Evolutionary conservation across 2,888 invertebrate species (phyloP).

Genomic region (Formica aserva): DNA sequence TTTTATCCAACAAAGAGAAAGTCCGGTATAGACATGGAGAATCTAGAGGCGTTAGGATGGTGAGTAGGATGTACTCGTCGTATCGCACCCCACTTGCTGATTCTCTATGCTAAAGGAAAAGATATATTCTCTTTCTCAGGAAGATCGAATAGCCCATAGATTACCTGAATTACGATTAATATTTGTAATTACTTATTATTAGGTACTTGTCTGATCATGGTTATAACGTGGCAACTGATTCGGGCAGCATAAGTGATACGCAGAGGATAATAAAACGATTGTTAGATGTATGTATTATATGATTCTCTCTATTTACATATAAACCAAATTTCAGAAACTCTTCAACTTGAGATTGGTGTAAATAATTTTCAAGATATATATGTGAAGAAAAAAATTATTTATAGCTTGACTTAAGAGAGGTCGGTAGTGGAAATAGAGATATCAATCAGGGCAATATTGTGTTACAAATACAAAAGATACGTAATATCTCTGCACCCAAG

Average conservation of each 20-base stretch:
- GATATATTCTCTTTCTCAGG: conserved; percentile 10
- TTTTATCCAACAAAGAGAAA: conserved; percentile 55
- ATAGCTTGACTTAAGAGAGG: conserved; percentile 92
- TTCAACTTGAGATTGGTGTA: neutral
- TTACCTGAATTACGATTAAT: conserved; percentile 4
- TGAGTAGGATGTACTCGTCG: conserved; percentile 83
- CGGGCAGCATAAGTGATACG: conserved; percentile 89
- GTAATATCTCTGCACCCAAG: conserved; percentile 96
- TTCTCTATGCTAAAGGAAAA: neutral
- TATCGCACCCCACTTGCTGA: neutral
- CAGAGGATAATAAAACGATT: conserved; percentile 89
- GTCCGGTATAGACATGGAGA: conserved; percentile 85
- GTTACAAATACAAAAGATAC: conserved; percentile 94
- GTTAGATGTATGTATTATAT: conserved; percentile 89
- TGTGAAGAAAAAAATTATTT: conserved; percentile 15
- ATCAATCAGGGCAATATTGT: conserved; percentile 87
- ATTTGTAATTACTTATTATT: conserved; percentile 1
- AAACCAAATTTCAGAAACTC: neutral
- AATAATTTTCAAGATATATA: neutral
- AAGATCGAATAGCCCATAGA: conserved; percentile 15
- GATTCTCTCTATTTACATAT: neutral
- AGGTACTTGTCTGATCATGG: conserved; percentile 93
- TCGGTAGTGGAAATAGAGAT: conserved; percentile 88
- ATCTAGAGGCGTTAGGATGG: conserved; percentile 90
- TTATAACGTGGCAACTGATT: conserved; percentile 89